Conservation (phyloP, 2,797 vertebrate species). For the Pipistrellus kuhlii region DNA sequence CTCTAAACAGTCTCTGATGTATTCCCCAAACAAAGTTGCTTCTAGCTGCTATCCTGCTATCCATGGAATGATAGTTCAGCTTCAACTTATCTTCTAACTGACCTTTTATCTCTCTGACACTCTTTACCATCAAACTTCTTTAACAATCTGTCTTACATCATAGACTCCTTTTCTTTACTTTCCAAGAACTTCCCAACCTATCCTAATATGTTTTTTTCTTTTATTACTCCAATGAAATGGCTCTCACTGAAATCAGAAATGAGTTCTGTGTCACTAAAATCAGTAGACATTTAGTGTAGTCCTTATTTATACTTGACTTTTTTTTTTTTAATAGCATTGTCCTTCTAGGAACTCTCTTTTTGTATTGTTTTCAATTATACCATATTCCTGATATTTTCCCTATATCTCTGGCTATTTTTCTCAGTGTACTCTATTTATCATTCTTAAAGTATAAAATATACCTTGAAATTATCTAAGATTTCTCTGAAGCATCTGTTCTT, state of each 20-base stretch:
- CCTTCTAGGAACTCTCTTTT: background rate
- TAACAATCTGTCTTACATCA: background rate
- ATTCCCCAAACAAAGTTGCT: background rate
- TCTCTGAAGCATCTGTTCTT: background rate
- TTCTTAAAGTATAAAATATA: constrained; percentile 1
- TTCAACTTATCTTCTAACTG: background rate
- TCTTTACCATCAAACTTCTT: background rate
- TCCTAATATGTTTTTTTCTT: background rate
- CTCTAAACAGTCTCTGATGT: background rate
- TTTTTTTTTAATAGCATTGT: background rate
- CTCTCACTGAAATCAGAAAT: background rate
- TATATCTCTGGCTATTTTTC: background rate
- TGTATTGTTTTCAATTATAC: background rate
- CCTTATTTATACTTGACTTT: background rate
- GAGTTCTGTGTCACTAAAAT: background rate
- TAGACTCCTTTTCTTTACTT: background rate
- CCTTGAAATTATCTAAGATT: background rate
- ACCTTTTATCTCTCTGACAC: background rate
- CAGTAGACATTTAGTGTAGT: background rate
- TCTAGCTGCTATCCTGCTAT: background rate
- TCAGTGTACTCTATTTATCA: background rate
- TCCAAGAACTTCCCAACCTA: background rate
- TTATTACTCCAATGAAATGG: background rate
- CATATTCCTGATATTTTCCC: background rate
- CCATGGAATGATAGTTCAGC: background rate